Evolutionary conservation across 2,888 invertebrate species (phyloP).

Genomic region (Drosophila subsilvestris): DNA sequence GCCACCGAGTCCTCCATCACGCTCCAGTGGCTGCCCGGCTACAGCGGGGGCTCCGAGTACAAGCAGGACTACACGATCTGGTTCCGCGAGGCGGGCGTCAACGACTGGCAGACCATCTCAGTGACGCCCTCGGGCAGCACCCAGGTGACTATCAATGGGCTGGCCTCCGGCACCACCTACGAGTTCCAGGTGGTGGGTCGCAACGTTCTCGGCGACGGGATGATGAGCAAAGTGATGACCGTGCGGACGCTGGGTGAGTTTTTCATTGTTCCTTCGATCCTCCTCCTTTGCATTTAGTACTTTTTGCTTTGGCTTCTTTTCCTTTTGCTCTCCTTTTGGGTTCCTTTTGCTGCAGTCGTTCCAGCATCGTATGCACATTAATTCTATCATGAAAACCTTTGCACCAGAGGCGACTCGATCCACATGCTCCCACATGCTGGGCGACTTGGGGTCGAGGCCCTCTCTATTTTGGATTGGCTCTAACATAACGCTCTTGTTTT

Average conservation of each 20-base stretch:
- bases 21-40: conserved; percentile 96
- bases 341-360: conserved; percentile 52
- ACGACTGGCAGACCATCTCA: conserved; percentile 96
- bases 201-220: conserved; percentile 96
- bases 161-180: conserved; percentile 95
- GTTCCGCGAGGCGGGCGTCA: conserved; percentile 94
- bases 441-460: background rate
- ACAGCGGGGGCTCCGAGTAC: conserved; percentile 97
- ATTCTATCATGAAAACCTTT: conserved; percentile 47
- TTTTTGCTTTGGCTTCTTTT: conserved; percentile 1
- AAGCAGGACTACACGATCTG: conserved; percentile 98
- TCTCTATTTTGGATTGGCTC: conserved; percentile 68
- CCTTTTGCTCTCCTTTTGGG: conserved; percentile 22
- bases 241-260: conserved; percentile 93
- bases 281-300: conserved; percentile 14
- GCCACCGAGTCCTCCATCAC: conserved; percentile 96
- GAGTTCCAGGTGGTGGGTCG: conserved; percentile 98
- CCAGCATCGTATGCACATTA: conserved; percentile 55
- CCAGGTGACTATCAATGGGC: conserved; percentile 93
- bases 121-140: conserved; percentile 97
- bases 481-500: conserved; percentile 73
- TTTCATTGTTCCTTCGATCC: conserved; percentile 13
- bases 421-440: no score
- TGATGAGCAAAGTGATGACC: conserved; percentile 96
- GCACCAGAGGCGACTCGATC: conserved; percentile 40